phyloP scores from a whole-genome alignment of 2,113 vertebrate species.

The Capra hircus region DNA sequence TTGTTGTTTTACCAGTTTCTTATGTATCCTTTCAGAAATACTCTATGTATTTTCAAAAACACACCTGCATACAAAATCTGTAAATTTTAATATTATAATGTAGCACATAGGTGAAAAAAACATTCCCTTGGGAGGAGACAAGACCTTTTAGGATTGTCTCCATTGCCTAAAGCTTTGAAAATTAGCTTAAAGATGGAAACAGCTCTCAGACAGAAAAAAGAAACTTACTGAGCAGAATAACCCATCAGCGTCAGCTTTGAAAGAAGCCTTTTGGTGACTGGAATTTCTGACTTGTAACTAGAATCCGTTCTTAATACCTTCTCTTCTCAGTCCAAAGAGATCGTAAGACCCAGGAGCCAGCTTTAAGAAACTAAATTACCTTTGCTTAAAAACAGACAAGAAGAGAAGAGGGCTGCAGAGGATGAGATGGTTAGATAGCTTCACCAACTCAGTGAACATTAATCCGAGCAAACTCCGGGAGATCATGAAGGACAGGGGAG shows the following conservation, averaged over 20 bases:
- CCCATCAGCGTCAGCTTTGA: neutral
- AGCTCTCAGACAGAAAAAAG: neutral
- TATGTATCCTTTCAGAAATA: neutral
- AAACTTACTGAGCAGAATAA: neutral
- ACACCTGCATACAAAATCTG: neutral
- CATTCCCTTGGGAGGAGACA: neutral
- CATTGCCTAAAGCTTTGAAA: neutral
- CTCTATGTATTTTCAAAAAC: neutral
- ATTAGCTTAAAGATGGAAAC: neutral
- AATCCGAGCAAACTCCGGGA: neutral
- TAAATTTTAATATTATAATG: neutral
- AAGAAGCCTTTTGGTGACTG: neutral
- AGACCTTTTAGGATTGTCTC: neutral
- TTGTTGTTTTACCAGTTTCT: neutral
- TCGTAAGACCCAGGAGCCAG: neutral
- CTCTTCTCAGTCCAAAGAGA: neutral
- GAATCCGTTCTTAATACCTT: neutral
- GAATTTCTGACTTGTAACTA: neutral
- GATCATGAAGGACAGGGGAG: neutral
- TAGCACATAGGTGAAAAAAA: neutral
- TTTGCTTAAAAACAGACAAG: neutral
- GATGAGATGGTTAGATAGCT: neutral
- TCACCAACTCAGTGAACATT: neutral
- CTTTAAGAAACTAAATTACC: neutral
- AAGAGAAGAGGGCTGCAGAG: neutral